Conservation (phyloP, 1,140 invertebrate species). For the Metopolophium dirhodum region DNA sequence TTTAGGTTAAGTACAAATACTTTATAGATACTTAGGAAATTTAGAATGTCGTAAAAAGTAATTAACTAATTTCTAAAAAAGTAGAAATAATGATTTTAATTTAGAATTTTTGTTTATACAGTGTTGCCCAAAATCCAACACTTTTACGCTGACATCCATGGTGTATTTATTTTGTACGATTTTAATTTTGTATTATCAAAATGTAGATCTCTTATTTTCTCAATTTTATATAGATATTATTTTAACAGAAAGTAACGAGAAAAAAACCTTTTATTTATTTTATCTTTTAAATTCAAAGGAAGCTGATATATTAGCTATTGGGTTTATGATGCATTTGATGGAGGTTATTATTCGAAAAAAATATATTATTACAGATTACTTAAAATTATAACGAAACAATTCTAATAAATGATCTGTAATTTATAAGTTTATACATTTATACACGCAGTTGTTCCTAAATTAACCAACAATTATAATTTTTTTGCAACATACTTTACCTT, state of each 20-base stretch:
- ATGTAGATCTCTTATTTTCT: too few relatives aligned
- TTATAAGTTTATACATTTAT: background rate
- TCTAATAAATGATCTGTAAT: background rate
- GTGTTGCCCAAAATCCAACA: background rate
- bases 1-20: background rate
- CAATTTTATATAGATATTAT: too few relatives aligned
- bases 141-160: background rate
- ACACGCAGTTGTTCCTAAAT: background rate
- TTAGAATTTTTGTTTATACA: background rate
- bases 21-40: background rate
- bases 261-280: too few relatives aligned
- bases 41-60: background rate
- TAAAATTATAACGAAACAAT: background rate
- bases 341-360: background rate
- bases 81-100: background rate
- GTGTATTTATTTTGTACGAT: background rate
- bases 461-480: background rate
- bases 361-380: background rate
- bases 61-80: background rate
- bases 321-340: background rate
- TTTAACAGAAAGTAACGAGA: too few relatives aligned
- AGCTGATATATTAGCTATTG: too few relatives aligned
- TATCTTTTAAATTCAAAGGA: too few relatives aligned
- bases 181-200: too few relatives aligned
- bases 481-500: background rate